phyloP scores from a whole-genome alignment of 2,888 invertebrate species.

The Mythimna vitellina region DNA sequence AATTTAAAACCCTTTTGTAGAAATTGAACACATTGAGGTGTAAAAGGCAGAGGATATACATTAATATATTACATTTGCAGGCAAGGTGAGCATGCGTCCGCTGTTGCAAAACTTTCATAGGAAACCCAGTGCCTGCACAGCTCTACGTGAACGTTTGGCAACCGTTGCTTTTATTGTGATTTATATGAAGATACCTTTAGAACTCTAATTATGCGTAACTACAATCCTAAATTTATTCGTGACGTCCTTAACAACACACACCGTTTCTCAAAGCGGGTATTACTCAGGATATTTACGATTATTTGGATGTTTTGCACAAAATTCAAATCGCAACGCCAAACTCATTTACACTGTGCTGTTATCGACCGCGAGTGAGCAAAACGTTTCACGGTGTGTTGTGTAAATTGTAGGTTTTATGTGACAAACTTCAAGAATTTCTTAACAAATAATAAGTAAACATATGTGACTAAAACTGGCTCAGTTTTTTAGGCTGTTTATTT shows the following conservation, averaged over 20 bases:
- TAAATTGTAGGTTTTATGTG: constrained; percentile 51
- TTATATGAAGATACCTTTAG: constrained; percentile 70
- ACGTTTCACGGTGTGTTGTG: constrained; percentile 40
- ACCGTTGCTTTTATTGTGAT: constrained; percentile 71
- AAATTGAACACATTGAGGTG: constrained; percentile 5
- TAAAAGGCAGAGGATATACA: constrained; percentile 67
- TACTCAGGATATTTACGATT: constrained; percentile 49
- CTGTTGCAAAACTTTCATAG: constrained; percentile 71
- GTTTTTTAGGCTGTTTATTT: constrained; percentile 60
- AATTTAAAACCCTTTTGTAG: background rate
- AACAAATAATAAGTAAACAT: constrained; percentile 63
- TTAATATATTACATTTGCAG: constrained; percentile 71
- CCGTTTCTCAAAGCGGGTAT: constrained; percentile 39
- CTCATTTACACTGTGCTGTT: constrained; percentile 43
- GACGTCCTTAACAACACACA: constrained; percentile 53
- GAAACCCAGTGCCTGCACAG: constrained; percentile 61
- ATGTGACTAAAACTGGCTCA: constrained; percentile 59
- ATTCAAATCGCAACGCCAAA: constrained; percentile 45
- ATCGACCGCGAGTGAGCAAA: constrained; percentile 46
- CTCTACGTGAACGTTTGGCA: constrained; percentile 61
- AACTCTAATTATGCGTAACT: constrained; percentile 67
- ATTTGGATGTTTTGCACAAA: constrained; percentile 57
- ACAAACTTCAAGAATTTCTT: constrained; percentile 55
- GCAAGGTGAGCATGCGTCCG: constrained; percentile 70
- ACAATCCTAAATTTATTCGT: constrained; percentile 52